Evolutionary conservation across 2,113 vertebrate species (phyloP).

Genomic region (Caranx melampygus): DNA sequence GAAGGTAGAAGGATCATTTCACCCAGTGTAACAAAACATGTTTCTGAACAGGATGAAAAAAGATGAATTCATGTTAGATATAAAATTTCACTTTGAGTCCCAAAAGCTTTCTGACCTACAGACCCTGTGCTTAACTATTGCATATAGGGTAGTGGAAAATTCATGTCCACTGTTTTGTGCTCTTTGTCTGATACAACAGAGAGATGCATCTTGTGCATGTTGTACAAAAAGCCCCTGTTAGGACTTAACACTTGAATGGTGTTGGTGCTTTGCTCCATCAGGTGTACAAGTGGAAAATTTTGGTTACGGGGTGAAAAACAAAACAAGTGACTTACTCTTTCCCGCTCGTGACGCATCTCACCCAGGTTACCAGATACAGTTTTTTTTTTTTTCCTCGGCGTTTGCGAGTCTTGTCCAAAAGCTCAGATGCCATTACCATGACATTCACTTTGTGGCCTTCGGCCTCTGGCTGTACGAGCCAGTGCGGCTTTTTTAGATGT

Average conservation of each 20-base stretch:
- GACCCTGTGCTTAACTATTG: background rate
- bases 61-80: background rate
- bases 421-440: background rate
- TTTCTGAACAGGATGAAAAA: background rate
- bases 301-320: background rate
- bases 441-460: constrained; percentile 45
- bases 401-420: constrained; percentile 23
- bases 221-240: no score
- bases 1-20: no score
- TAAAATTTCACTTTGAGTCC: background rate
- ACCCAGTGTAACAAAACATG: no score
- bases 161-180: no score
- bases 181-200: no score
- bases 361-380: background rate
- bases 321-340: background rate
- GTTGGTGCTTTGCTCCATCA: background rate
- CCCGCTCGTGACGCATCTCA: background rate
- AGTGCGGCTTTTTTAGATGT: constrained; percentile 42
- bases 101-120: constrained; percentile 15
- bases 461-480: constrained; percentile 59
- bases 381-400: background rate
- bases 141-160: background rate
- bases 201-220: no score
- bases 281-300: background rate
- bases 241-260: background rate